A percentile compares a stretch with the other conserved stretches of the same genome.
Conservation (phyloP, 2,113 vertebrate genomes). For the Picathartes gymnocephalus region DNA sequence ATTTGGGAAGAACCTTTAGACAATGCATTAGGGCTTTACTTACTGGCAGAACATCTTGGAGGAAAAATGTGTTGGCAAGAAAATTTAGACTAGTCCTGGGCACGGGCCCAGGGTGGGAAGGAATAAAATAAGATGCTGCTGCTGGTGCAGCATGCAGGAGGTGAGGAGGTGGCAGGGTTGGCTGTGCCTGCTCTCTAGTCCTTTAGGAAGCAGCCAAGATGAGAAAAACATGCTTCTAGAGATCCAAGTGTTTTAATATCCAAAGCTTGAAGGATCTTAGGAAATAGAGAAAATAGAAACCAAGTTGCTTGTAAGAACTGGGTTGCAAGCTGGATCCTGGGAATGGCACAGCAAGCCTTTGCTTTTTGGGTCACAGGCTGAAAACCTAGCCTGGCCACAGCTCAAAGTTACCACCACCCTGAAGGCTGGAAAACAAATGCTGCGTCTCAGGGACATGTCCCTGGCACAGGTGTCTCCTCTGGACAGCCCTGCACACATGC, state of each 20-base stretch:
- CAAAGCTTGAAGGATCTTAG: background rate
- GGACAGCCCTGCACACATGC: background rate
- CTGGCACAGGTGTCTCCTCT: background rate
- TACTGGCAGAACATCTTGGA: conserved; percentile 12
- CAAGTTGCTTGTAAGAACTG: background rate
- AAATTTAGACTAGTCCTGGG: conserved; percentile 7
- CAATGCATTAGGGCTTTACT: background rate
- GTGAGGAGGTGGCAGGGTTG: background rate
- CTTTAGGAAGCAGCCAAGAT: background rate
- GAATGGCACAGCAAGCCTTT: background rate
- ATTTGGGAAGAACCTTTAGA: conserved; percentile 21
- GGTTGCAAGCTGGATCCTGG: background rate
- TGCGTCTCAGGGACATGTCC: background rate
- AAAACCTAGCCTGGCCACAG: background rate
- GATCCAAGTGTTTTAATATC: background rate
- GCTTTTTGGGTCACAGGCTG: background rate
- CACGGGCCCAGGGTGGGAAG: background rate
- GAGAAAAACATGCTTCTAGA: background rate
- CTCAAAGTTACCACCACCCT: background rate
- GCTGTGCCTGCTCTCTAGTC: background rate
- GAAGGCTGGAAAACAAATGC: conserved; percentile 34
- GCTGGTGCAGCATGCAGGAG: background rate
- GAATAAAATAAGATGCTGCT: background rate
- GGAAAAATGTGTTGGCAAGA: conserved; percentile 12
- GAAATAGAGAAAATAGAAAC: background rate